Evolutionary conservation across 2,113 vertebrate species (phyloP).

Genomic region (Gavia stellata): DNA sequence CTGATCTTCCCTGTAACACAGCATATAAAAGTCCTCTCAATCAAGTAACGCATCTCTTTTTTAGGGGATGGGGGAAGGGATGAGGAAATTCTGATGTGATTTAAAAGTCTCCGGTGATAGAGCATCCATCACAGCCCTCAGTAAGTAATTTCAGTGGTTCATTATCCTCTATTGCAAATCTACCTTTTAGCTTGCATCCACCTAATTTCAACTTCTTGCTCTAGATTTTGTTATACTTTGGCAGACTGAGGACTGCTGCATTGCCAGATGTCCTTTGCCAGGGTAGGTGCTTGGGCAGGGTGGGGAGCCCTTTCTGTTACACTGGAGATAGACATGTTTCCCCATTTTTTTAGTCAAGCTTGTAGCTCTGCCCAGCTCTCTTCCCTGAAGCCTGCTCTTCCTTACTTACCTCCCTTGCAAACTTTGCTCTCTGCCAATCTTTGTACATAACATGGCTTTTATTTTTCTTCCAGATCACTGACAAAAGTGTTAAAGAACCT

Average conservation of each 20-base stretch:
- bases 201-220: background rate
- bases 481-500: background rate
- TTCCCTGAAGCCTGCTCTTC: background rate
- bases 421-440: background rate
- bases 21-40: background rate
- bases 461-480: background rate
- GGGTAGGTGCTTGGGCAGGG: background rate
- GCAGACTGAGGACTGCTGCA: background rate
- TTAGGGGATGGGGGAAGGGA: accelerated
- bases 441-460: background rate
- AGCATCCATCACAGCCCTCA: background rate
- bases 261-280: background rate
- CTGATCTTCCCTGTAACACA: background rate
- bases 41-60: background rate
- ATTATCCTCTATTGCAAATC: background rate
- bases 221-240: background rate
- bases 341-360: background rate
- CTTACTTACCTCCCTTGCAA: background rate
- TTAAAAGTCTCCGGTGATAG: background rate
- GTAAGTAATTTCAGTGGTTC: background rate
- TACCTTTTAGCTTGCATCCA: background rate
- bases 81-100: background rate
- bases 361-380: background rate
- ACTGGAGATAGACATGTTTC: background rate
- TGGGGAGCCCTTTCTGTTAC: background rate